Evolutionary conservation across 2,888 invertebrate species (phyloP), one percentile per base, ranked within the genome.

Genomic region (Bhutanitis thaidina): DNA sequence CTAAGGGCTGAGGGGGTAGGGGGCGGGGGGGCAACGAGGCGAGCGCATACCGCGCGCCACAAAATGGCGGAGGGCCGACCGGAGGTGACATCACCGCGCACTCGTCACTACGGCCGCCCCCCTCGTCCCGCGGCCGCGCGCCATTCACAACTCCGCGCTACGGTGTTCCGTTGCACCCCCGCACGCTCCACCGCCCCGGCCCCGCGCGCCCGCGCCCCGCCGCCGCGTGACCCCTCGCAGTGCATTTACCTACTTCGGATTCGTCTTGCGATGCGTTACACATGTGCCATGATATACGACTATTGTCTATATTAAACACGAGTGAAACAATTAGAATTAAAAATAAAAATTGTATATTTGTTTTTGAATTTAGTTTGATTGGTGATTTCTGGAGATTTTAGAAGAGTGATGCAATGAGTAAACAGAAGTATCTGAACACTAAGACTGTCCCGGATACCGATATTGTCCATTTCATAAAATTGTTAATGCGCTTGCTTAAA

Each of bases 11-110:
- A 13, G 14, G 27, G 27, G 29, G 15, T 13, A 32, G 1, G 14
- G 35, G 25, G 34, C 12, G 12, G 32, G 27, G 14, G 12, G 9
- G 32, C 14, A 10, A 12, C 5, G 20, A 1, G 36, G 49, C 36
- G 35, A 53, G 43, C 51, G 56, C 56, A 57, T 53, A 54, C 55
- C 58, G 53, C 56, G 57, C 57, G 47, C 56, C 55, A 63, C 67
- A 69, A 69, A 66, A 69, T 69, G 69, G 68, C 68, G 68, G 65
- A 60, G 56, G 71, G 39, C 46, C 29, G 38, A 27, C 30, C 34
- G 69, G 73, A 74, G 73, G 76, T 81, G 82, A 83, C 80, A 78
- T 81, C 81, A 83, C 65, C 71, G 62, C 71, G 62, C 56, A 58
- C 64, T 63, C 67, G 62, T 58, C 68, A 67, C 64, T 63, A 54